phyloP scores from a whole-genome alignment of 1,140 invertebrate species.

The Ruditapes philippinarum region DNA sequence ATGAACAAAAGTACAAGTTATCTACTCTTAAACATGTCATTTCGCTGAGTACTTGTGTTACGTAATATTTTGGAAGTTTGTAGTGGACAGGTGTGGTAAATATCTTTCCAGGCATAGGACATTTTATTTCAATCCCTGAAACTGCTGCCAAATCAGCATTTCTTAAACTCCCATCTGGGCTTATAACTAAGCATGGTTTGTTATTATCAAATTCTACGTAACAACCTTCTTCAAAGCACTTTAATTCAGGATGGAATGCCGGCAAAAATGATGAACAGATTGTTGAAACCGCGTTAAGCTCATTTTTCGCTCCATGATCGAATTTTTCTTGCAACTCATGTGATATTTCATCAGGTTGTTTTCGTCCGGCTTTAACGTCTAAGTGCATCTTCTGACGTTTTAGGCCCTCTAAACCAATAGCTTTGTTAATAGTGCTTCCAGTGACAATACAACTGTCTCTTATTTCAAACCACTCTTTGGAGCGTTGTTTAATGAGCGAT shows the following conservation, averaged over 20 bases:
- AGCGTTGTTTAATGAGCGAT: neutral
- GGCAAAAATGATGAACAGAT: conserved; percentile 11
- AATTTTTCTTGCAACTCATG: neutral
- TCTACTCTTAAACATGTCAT: neutral
- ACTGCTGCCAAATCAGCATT: neutral
- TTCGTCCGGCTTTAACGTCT: neutral
- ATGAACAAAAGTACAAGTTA: neutral
- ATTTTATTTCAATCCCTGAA: neutral
- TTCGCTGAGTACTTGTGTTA: neutral
- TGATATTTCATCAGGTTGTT: neutral
- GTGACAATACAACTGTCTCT: neutral
- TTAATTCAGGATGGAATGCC: neutral
- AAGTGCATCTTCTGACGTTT: neutral
- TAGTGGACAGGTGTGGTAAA: neutral
- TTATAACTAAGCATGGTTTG: neutral
- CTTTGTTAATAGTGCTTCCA: neutral
- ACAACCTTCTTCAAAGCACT: conserved; percentile 36
- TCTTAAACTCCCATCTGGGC: neutral
- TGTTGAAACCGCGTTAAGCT: conserved; percentile 48
- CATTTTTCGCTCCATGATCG: conserved; percentile 54
- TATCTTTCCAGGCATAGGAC: neutral
- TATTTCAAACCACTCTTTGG: neutral
- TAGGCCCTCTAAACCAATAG: conserved; percentile 2
- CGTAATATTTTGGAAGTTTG: neutral
- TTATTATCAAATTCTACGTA: neutral